Conservation (phyloP, 2,888 invertebrate genomes). For the Boloria euphrosyne region DNA sequence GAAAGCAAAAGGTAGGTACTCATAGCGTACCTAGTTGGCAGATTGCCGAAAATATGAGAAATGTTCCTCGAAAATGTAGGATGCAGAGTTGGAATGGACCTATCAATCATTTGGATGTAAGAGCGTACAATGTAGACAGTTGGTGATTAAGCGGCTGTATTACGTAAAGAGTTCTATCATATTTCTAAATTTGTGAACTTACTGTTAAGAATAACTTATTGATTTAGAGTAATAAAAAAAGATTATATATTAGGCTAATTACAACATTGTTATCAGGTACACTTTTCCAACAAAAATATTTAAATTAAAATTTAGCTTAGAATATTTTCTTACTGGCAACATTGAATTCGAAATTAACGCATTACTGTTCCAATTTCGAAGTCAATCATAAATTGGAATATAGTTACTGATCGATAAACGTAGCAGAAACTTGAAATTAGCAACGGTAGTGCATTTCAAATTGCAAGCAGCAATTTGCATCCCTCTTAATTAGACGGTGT, state of each 20-base stretch:
- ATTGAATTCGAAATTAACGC: background rate
- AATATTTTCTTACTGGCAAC: background rate
- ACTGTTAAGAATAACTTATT: background rate
- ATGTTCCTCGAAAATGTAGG: slow-evolving; percentile 38
- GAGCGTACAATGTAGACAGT: slow-evolving; percentile 36
- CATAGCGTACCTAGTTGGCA: slow-evolving; percentile 39
- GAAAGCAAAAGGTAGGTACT: slow-evolving; percentile 22
- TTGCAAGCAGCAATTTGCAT: slow-evolving; percentile 64
- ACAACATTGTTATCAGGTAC: no score
- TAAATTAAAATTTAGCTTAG: no score
- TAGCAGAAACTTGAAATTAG: slow-evolving; percentile 37
- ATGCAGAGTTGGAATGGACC: slow-evolving; percentile 39
- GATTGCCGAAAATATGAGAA: slow-evolving; percentile 44
- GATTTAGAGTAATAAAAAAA: background rate
- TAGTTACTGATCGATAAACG: slow-evolving; percentile 23
- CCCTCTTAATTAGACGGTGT: slow-evolving; percentile 60
- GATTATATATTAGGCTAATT: background rate
- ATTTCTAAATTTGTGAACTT: slow-evolving; percentile 17
- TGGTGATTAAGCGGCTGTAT: slow-evolving; percentile 40
- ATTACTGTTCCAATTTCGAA: slow-evolving; percentile 1
- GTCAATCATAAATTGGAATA: slow-evolving; percentile 19
- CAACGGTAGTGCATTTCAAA: slow-evolving; percentile 54
- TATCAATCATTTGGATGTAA: slow-evolving; percentile 41
- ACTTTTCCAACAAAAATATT: no score
- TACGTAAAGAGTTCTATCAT: slow-evolving; percentile 29